A percentile compares a stretch with the other conserved stretches of the same genome.
Conservation (phyloP, 2,888 invertebrate genomes). For the Scaptomyza reducta region DNA sequence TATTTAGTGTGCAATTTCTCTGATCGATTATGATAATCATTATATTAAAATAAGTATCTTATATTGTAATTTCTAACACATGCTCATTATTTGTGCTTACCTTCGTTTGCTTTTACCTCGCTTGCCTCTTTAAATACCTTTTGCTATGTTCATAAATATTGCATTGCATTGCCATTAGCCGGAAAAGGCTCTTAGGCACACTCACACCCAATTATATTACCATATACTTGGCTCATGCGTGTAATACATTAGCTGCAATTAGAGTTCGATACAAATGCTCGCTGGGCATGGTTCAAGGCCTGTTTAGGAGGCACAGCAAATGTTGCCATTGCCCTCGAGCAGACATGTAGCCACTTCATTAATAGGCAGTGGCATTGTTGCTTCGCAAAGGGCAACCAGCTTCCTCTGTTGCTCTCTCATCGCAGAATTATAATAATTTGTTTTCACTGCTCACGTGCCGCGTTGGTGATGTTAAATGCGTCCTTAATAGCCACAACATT, state of each 20-base stretch:
- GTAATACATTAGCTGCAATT: conserved; percentile 73
- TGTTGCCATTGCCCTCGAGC: conserved; percentile 35
- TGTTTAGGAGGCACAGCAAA: conserved; percentile 17
- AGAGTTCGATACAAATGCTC: conserved; percentile 67
- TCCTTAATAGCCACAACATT: conserved; percentile 71
- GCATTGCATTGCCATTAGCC: conserved; percentile 59
- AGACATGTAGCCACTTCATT: conserved; percentile 66
- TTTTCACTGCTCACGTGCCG: conserved; percentile 69
- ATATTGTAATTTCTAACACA: background rate
- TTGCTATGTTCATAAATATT: conserved; percentile 46
- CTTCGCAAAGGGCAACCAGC: background rate
- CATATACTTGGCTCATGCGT: conserved; percentile 45
- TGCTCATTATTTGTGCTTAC: background rate
- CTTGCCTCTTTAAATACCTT: background rate
- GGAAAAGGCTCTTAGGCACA: conserved; percentile 23
- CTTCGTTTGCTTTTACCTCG: background rate
- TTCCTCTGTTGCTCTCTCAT: background rate
- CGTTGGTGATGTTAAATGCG: conserved; percentile 56
- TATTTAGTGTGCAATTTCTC: too few species aligned
- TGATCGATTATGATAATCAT: too few species aligned
- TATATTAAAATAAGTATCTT: background rate
- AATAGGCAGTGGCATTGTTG: conserved; percentile 26
- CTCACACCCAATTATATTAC: conserved; percentile 22
- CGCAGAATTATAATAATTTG: conserved; percentile 66
- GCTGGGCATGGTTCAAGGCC: conserved; percentile 59